Conservation (phyloP, 2,888 invertebrate genomes). For the Melanargia galathea region DNA sequence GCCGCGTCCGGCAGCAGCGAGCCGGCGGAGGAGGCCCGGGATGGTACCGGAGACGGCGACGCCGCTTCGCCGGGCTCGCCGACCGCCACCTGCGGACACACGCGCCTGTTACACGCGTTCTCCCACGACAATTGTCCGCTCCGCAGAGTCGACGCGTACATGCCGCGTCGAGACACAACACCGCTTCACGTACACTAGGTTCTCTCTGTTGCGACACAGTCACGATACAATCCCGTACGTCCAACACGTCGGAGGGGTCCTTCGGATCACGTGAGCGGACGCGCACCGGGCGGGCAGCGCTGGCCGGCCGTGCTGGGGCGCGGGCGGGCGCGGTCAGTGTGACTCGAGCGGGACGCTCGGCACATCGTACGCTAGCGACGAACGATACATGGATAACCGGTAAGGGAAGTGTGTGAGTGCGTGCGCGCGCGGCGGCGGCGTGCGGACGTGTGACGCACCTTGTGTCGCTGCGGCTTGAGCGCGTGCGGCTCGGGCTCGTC, state of each 20-base stretch:
- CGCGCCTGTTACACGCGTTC: slow-evolving; percentile 85
- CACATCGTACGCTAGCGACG: slow-evolving; percentile 83
- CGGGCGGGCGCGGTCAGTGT: slow-evolving; percentile 83
- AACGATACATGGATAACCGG: slow-evolving; percentile 81
- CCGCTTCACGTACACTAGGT: slow-evolving; percentile 76
- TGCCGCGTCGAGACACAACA: slow-evolving; percentile 78
- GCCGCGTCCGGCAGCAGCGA: slow-evolving; percentile 84
- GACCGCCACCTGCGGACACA: slow-evolving; percentile 83
- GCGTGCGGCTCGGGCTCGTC: slow-evolving; percentile 83
- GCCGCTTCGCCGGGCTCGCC: slow-evolving; percentile 83
- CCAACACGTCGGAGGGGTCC: slow-evolving; percentile 51
- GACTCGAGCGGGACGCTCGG: slow-evolving; percentile 81
- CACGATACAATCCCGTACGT: slow-evolving; percentile 60
- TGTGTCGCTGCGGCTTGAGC: slow-evolving; percentile 85
- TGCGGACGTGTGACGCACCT: slow-evolving; percentile 83
- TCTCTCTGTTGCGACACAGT: slow-evolving; percentile 63
- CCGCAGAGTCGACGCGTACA: slow-evolving; percentile 84
- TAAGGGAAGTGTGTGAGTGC: slow-evolving; percentile 76
- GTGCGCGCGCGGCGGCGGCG: slow-evolving; percentile 81
- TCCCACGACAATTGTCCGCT: slow-evolving; percentile 82
- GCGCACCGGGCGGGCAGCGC: slow-evolving; percentile 83
- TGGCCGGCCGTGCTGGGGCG: slow-evolving; percentile 82
- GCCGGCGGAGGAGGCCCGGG: slow-evolving; percentile 81
- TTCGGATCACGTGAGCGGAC: slow-evolving; percentile 78
- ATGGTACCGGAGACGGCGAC: slow-evolving; percentile 84